phyloP scores from a whole-genome alignment of 1,140 invertebrate species.

The Drosophila ficusphila region DNA sequence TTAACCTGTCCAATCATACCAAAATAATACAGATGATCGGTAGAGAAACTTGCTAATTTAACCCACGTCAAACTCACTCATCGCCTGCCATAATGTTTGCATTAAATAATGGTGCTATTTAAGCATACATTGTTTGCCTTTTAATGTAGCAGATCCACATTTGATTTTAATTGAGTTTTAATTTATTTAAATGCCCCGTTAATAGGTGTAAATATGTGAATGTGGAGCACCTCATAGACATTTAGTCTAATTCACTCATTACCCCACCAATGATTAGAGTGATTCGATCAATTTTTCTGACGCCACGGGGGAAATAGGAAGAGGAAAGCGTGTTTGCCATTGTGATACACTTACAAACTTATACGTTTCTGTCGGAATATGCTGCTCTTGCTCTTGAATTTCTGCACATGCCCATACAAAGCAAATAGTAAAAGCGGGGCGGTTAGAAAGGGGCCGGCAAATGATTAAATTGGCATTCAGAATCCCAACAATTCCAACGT shows the following conservation, averaged over 20 bases:
- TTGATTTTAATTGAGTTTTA: not conserved
- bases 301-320: conserved; percentile 3
- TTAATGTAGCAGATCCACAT: not conserved
- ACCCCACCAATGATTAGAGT: conserved; percentile 4
- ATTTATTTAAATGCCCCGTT: conserved; percentile 9
- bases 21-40: not conserved
- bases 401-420: conserved; percentile 5
- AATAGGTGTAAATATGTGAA: conserved; percentile 7
- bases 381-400: conserved; percentile 23
- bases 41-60: not conserved
- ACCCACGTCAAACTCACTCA: not conserved
- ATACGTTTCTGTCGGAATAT: not conserved
- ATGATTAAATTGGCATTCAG: conserved; percentile 44
- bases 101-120: not conserved
- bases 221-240: not conserved
- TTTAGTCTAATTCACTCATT: conserved; percentile 3
- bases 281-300: conserved; percentile 17
- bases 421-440: conserved; percentile 5
- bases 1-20: not conserved
- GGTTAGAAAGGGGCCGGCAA: not conserved
- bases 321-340: conserved; percentile 21
- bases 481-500: conserved; percentile 12
- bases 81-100: not conserved
- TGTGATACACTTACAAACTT: conserved; percentile 10
- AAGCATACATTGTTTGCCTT: not conserved